A percentile compares a stretch with the other conserved stretches of the same genome.
phyloP scores from a whole-genome alignment of 2,797 vertebrate species.

The Urophycis tenuis region DNA sequence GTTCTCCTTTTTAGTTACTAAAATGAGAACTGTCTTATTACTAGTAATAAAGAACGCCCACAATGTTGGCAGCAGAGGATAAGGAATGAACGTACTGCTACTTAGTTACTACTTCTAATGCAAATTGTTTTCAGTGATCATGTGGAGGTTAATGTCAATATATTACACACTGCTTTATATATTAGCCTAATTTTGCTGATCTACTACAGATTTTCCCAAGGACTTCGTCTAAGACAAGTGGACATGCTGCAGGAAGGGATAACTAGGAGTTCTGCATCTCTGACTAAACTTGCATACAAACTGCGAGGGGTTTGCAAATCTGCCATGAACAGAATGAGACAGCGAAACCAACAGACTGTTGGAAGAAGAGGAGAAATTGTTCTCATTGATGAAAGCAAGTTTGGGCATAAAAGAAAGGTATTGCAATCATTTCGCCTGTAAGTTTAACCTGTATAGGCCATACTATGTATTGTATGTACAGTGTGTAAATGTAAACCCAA shows the following conservation, averaged over 20 bases:
- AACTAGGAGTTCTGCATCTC: constrained; percentile 5
- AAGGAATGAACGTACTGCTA: too few species aligned
- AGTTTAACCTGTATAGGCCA: not conserved
- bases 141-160: too few species aligned
- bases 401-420: too few species aligned
- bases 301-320: constrained; percentile 5
- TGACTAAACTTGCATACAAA: constrained; percentile 1
- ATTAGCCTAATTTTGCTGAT: not conserved
- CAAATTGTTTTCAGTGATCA: too few species aligned
- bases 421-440: not conserved
- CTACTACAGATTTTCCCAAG: constrained; percentile 4
- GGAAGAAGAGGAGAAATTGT: constrained; percentile 4
- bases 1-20: too few species aligned
- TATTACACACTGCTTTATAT: too few species aligned
- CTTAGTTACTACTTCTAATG: too few species aligned
- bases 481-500: not conserved
- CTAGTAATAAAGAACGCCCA: too few species aligned
- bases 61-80: too few species aligned
- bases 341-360: constrained; percentile 8
- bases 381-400: not conserved
- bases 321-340: constrained; percentile 12
- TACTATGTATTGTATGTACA: not conserved
- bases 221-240: not conserved
- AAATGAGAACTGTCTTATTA: too few species aligned
- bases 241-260: constrained; percentile 10